These are phyloP conservation scores for Etheostoma spectabile DNA, from an alignment of 2,113 vertebrate species.

Conservation along the genomic window DNA sequence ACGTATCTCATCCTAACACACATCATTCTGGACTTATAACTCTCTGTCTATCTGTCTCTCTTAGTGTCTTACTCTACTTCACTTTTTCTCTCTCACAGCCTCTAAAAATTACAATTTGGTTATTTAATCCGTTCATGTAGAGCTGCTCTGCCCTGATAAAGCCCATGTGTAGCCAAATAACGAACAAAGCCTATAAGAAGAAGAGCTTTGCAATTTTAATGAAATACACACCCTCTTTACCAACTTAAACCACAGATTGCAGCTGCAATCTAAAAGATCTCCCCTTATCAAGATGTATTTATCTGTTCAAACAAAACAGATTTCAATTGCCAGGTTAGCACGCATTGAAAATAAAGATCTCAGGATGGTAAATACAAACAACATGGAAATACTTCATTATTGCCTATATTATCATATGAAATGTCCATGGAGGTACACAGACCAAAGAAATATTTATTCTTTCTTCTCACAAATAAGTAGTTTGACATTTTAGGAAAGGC, in stretches of 20 bases:
- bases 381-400: too few species aligned
- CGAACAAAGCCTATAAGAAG: neutral
- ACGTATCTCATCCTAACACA: neutral
- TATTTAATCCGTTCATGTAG: neutral
- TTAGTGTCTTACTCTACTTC: neutral
- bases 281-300: neutral
- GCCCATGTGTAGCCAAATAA: neutral
- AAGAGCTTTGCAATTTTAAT: neutral
- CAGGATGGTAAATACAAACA: too few species aligned
- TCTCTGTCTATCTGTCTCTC: constrained; percentile 5
- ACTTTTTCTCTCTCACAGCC: neutral
- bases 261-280: neutral
- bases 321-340: neutral
- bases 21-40: neutral
- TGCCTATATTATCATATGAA: too few species aligned
- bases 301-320: neutral
- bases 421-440: too few species aligned
- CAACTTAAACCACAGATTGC: neutral
- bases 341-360: neutral
- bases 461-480: too few species aligned
- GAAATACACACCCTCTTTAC: neutral
- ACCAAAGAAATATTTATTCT: too few species aligned
- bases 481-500: too few species aligned
- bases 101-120: neutral
- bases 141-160: neutral